Evolutionary conservation across 1,140 invertebrate genomes (phyloP), one percentile per base, ranked within the genome.

Genomic region (Brachionus asplanchnoidis): DNA sequence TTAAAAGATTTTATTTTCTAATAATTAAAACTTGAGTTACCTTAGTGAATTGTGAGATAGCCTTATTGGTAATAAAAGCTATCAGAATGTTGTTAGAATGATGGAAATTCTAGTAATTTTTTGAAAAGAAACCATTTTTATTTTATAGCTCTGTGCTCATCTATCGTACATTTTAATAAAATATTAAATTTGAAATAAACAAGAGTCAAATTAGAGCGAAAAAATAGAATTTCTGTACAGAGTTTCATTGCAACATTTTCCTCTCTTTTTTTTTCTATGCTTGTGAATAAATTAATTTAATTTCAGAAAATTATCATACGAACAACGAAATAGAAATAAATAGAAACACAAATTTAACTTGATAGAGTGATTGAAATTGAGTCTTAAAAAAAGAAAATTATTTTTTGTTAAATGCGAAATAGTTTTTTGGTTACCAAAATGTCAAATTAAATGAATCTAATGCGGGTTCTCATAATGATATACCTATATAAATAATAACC

Each of bases 221-320:
- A 20, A 73, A 73, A 40, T 2, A 20, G 40, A 40, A 40, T 70
- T 70, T 70, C n/a, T 32, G 17, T 73, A 42, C 3, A 73, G 32
- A 40, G 14, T 73, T 20, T 73, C 9, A 4, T 73, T 73, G 68
- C 68, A 73, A 73, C 68, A 73, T 73, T 73, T 42, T 73, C 40
- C 36, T 60, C n/a, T 60, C 14, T 20, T 60, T 60, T 60, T 32
- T 32, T 60, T 60, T 56, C 53, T 60, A 20, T 20, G 9, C 17
- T 73, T 46, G 32, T 73, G 68, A 73, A 73, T 73, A 73, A 73
- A 73, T 73, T 73, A 73, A 73, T 73, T 73, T 8, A 73, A 20
- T 40, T 73, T 73, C 68, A 20, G 68, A 73, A 42, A 40, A 73
- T 73, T 60, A 60, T 60, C 53, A 60, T 60, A 60, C 53, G 5